These are phyloP conservation scores for Germaria angustata DNA, from an alignment of 2,888 invertebrate genomes.

Conservation along the genomic window DNA sequence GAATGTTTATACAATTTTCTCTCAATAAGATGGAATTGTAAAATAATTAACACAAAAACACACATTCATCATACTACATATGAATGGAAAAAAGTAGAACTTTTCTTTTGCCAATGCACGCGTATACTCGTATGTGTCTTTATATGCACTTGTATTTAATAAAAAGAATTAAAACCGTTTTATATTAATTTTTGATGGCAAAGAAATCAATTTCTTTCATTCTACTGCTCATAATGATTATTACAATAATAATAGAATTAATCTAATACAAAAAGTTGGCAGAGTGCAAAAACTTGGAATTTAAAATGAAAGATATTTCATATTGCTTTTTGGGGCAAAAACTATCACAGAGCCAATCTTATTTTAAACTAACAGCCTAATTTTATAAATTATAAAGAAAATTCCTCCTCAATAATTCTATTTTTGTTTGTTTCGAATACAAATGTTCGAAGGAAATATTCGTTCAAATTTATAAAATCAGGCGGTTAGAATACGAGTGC, in stretches of 20 bases:
- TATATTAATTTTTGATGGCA: slow-evolving; percentile 8
- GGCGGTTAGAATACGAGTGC: too few relatives aligned
- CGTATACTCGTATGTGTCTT: too few relatives aligned
- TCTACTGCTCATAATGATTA: slow-evolving; percentile 26
- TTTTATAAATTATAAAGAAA: too few relatives aligned
- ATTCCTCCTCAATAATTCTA: too few relatives aligned
- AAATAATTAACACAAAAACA: slow-evolving; percentile 70
- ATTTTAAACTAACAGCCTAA: background rate
- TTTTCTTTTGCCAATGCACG: too few relatives aligned
- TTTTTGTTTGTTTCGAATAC: too few relatives aligned
- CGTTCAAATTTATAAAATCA: too few relatives aligned
- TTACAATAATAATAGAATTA: background rate
- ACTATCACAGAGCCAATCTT: background rate
- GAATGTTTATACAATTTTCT: slow-evolving; percentile 63
- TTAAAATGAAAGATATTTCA: background rate
- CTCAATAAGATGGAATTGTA: slow-evolving; percentile 58
- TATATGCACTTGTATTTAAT: background rate
- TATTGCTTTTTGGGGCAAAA: slow-evolving; percentile 8
- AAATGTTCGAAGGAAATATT: too few relatives aligned
- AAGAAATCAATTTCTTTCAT: slow-evolving; percentile 22
- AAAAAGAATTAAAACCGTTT: slow-evolving; percentile 27
- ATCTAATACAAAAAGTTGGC: background rate
- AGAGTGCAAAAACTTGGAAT: background rate
- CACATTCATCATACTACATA: slow-evolving; percentile 58
- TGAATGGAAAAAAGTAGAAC: background rate